These are phyloP conservation scores for Stegophylla sp. DNA, from an alignment of 2,888 invertebrate genomes.

Conservation along the genomic window DNA sequence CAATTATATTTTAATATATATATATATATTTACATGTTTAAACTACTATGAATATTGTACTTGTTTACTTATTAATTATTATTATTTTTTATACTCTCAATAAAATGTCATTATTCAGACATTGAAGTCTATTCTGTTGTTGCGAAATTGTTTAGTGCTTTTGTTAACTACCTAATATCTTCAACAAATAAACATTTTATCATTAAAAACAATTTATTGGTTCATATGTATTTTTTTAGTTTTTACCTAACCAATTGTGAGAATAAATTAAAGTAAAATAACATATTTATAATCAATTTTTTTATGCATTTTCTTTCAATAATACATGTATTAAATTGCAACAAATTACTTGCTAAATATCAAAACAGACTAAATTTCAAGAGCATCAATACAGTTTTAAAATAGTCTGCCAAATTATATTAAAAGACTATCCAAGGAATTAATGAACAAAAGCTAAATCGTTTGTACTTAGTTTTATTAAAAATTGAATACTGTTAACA, in stretches of 20 bases:
- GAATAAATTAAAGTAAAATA: slow-evolving; percentile 12
- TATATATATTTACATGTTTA: too few species aligned
- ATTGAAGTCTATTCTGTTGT: slow-evolving; percentile 40
- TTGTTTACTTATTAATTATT: slow-evolving; percentile 50
- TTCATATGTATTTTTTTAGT: slow-evolving; percentile 26
- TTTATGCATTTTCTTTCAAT: background rate
- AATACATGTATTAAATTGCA: too few species aligned
- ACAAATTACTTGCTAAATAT: too few species aligned
- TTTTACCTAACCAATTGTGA: slow-evolving; percentile 17
- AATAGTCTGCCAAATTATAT: too few species aligned
- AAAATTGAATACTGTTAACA: too few species aligned
- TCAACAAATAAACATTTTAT: slow-evolving; percentile 33
- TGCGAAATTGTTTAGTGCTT: slow-evolving; percentile 46
- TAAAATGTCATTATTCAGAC: slow-evolving; percentile 46
- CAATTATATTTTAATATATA: slow-evolving; percentile 27
- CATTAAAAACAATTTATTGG: slow-evolving; percentile 12
- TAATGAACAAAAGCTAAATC: too few species aligned
- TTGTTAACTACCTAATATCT: slow-evolving; percentile 48
- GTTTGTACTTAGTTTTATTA: too few species aligned
- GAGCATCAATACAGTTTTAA: too few species aligned
- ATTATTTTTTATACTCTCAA: slow-evolving; percentile 46
- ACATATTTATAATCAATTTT: background rate
- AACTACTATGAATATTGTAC: slow-evolving; percentile 34
- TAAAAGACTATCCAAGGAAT: too few species aligned
- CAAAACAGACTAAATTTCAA: too few species aligned